Percentiles rank a stretch among this genome's conserved stretches.
These are phyloP conservation scores for Rhegmatorhina hoffmannsi DNA, from an alignment of 2,113 vertebrate species.

Conservation along the genomic window DNA sequence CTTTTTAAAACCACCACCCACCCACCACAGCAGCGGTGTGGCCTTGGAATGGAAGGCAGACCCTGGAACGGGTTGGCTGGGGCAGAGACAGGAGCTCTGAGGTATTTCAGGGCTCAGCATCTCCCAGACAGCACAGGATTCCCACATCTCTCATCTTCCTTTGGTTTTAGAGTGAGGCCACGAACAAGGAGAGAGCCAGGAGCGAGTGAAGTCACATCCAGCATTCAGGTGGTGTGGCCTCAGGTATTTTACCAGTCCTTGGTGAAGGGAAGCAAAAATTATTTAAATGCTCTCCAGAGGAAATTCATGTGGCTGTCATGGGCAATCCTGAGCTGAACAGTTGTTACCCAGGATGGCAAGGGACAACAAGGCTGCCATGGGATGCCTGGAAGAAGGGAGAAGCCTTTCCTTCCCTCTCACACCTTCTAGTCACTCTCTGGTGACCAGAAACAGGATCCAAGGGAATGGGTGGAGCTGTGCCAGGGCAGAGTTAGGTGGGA, in stretches of 20 bases:
- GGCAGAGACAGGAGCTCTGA: background rate
- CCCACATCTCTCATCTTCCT: background rate
- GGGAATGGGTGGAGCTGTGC: background rate
- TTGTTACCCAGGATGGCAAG: background rate
- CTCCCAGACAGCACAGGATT: background rate
- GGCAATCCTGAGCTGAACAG: background rate
- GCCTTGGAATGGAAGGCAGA: background rate
- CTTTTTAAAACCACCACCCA: background rate
- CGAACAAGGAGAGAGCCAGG: background rate
- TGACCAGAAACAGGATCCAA: background rate
- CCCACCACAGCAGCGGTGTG: background rate
- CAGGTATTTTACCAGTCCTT: background rate
- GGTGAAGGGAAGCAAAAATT: background rate
- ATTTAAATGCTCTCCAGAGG: background rate
- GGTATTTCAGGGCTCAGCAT: background rate
- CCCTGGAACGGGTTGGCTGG: background rate
- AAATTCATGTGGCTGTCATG: fast-evolving
- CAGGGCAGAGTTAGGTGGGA: fast-evolving
- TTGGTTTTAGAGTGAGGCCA: background rate
- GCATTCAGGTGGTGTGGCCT: too few species aligned
- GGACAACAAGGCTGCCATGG: fast-evolving
- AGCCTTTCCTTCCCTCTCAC: background rate
- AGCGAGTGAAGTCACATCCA: background rate
- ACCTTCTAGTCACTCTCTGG: background rate
- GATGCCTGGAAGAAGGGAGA: background rate